Evolutionary conservation across 2,888 invertebrate species (phyloP).

Genomic region (Cosmia trapezina): DNA sequence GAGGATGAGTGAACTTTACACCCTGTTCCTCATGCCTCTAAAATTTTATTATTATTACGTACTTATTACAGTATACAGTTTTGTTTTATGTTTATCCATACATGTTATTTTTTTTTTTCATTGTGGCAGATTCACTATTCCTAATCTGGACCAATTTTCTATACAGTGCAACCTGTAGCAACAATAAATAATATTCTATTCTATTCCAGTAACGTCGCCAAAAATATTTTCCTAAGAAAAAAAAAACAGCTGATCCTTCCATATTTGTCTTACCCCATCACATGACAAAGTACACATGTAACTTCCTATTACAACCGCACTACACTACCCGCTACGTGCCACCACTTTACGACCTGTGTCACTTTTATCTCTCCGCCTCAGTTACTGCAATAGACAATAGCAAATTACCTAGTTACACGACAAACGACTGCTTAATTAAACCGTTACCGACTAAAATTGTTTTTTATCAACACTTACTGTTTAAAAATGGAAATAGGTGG

Average conservation of each 20-base stretch:
- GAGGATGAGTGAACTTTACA: too few relatives aligned
- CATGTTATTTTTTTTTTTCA: too few relatives aligned
- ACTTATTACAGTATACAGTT: too few relatives aligned
- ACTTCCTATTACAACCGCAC: constrained; percentile 29
- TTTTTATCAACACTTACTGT: constrained; percentile 66
- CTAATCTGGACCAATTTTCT: too few relatives aligned
- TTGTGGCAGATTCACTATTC: too few relatives aligned
- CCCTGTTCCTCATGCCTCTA: too few relatives aligned
- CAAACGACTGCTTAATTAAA: constrained; percentile 74
- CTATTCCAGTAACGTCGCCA: too few relatives aligned
- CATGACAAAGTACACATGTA: constrained; percentile 44
- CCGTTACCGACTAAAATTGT: constrained; percentile 70
- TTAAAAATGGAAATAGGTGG: constrained; percentile 62
- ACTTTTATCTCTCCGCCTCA: constrained; percentile 73
- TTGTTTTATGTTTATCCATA: too few relatives aligned
- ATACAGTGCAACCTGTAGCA: too few relatives aligned
- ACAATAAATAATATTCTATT: too few relatives aligned
- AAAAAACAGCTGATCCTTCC: not conserved
- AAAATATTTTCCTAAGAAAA: not conserved
- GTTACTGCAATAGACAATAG: constrained; percentile 66
- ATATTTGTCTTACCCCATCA: constrained; percentile 18
- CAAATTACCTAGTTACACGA: constrained; percentile 68
- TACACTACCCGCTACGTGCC: constrained; percentile 57
- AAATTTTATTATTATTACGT: too few relatives aligned
- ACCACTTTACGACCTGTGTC: constrained; percentile 71